phyloP scores from a whole-genome alignment of 2,888 invertebrate species.

The Microchrysa polita region DNA sequence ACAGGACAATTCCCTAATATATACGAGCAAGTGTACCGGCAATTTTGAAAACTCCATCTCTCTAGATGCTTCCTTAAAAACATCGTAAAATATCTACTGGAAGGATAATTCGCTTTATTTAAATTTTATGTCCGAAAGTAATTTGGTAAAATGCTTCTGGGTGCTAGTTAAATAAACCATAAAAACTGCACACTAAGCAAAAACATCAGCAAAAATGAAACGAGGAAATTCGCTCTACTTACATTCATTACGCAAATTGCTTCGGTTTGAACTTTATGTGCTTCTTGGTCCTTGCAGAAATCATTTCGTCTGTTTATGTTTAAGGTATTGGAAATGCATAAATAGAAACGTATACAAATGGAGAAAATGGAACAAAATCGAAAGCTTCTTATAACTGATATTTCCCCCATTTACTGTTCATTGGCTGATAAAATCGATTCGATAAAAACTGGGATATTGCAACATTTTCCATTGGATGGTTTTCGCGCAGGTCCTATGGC shows the following conservation, averaged over 20 bases:
- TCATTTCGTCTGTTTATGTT: no score
- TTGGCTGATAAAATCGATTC: slow-evolving; percentile 51
- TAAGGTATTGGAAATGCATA: background rate
- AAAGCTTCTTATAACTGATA: slow-evolving; percentile 20
- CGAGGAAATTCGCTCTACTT: background rate
- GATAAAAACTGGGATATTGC: slow-evolving; percentile 51
- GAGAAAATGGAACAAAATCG: background rate
- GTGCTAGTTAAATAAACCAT: slow-evolving; percentile 19
- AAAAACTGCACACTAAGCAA: background rate
- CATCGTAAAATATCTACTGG: no score
- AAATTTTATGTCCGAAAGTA: slow-evolving; percentile 33
- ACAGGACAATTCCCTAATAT: no score
- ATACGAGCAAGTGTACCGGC: no score
- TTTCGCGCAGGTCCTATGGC: slow-evolving; percentile 48
- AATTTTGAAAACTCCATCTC: no score
- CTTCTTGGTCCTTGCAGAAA: background rate
- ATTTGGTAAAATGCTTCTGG: slow-evolving; percentile 30
- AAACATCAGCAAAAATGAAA: slow-evolving; percentile 13
- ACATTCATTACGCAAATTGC: slow-evolving; percentile 39
- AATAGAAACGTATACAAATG: background rate
- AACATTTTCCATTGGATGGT: slow-evolving; percentile 50
- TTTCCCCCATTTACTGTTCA: slow-evolving; percentile 39
- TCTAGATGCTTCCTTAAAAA: no score
- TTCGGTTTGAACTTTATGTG: slow-evolving; percentile 17
- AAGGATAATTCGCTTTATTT: slow-evolving; percentile 16